These are phyloP conservation scores for Acrobeloides nanus DNA, from an alignment of 2,888 invertebrate genomes.

Conservation along the genomic window DNA sequence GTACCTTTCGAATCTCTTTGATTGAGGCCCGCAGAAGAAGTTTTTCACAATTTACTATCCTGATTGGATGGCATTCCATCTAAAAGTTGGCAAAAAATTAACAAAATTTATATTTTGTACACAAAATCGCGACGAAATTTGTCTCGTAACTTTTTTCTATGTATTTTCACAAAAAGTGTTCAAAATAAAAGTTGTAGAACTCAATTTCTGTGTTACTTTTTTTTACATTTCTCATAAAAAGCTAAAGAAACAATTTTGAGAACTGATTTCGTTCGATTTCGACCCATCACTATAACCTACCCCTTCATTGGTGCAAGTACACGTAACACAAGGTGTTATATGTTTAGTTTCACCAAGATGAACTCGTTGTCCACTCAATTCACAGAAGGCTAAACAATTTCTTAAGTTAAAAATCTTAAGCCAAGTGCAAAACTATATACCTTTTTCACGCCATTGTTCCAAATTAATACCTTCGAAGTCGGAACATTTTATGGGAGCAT, in stretches of 20 bases:
- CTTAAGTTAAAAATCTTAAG: no score
- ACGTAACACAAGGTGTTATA: constrained; percentile 51
- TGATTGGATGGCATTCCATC: constrained; percentile 48
- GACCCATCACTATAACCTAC: no score
- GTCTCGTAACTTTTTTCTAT: no score
- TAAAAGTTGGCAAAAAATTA: constrained; percentile 13
- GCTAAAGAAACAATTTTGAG: no score
- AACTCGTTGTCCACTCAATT: constrained; percentile 47
- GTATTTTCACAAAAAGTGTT: no score
- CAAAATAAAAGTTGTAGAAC: no score
- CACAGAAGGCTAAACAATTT: constrained; percentile 23
- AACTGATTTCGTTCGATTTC: no score
- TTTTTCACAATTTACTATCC: constrained; percentile 45
- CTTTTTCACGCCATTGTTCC: constrained; percentile 47
- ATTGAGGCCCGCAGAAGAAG: constrained; percentile 45
- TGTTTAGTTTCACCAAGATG: constrained; percentile 47
- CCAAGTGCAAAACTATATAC: no score
- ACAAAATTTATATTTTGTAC: constrained; percentile 4
- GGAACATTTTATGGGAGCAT: constrained; percentile 47
- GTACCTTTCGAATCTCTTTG: constrained; percentile 35
- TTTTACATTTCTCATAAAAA: no score
- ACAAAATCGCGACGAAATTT: no score
- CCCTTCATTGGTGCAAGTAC: no score
- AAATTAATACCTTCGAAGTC: constrained; percentile 49
- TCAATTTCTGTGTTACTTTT: background rate